Percentiles rank a stretch among this genome's conserved stretches.
Evolutionary conservation across 1,140 invertebrate species (phyloP).

Genomic region (Drosophila nannoptera): DNA sequence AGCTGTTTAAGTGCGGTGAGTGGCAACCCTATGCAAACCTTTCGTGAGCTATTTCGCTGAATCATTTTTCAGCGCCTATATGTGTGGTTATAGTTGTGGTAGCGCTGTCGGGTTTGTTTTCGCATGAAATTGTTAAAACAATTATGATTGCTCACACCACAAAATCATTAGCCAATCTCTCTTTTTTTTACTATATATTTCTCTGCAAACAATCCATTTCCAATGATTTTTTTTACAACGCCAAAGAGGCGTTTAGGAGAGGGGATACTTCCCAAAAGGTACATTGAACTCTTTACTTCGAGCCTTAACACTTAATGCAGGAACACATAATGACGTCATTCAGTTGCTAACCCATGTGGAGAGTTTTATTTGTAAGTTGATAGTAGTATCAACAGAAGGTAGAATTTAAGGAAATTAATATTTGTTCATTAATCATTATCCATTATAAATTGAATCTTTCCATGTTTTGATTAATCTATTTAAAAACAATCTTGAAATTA

Average conservation of each 20-base stretch:
- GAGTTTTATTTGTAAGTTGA: too few relatives aligned
- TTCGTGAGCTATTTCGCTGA: conserved; percentile 49
- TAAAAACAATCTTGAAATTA: too few relatives aligned
- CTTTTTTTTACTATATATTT: neutral
- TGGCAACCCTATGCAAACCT: conserved; percentile 36
- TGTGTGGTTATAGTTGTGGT: conserved; percentile 34
- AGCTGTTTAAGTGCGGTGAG: conserved; percentile 2
- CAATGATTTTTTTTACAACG: too few relatives aligned
- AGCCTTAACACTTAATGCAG: conserved; percentile 7
- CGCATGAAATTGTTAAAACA: conserved; percentile 35
- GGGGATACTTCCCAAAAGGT: conserved; percentile 8
- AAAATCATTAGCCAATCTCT: conserved; percentile 24
- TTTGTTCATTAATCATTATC: too few relatives aligned
- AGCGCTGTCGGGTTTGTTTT: conserved; percentile 15
- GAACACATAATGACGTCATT: conserved; percentile 56
- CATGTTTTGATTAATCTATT: too few relatives aligned
- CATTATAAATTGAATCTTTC: too few relatives aligned
- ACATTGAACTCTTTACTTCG: conserved; percentile 63
- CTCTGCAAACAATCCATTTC: neutral
- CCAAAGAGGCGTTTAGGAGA: too few relatives aligned
- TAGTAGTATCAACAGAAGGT: too few relatives aligned
- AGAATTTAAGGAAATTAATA: too few relatives aligned
- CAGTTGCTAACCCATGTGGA: conserved; percentile 1
- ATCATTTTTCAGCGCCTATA: conserved; percentile 49
- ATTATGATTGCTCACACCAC: conserved; percentile 13